phyloP scores from a whole-genome alignment of 1,140 invertebrate genomes.

The Chelonus insularis region DNA sequence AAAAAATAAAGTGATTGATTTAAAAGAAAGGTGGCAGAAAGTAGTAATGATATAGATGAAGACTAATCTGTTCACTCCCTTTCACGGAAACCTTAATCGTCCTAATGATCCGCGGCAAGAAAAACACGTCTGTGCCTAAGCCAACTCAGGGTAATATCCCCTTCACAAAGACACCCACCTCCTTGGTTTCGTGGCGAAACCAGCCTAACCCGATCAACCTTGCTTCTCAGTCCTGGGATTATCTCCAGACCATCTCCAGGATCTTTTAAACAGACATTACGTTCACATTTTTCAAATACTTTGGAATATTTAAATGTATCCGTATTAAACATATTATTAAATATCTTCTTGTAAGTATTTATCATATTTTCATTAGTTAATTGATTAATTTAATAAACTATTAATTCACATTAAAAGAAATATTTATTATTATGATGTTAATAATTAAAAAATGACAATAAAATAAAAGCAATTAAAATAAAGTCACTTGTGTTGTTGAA shows the following conservation, averaged over 20 bases:
- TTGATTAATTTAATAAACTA: too few species aligned
- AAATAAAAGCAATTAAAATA: too few species aligned
- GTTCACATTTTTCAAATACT: background rate
- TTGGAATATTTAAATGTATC: background rate
- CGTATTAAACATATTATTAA: too few species aligned
- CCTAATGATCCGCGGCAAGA: constrained; percentile 60
- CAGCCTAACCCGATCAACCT: constrained; percentile 45
- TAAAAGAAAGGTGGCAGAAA: background rate
- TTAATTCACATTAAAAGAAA: background rate
- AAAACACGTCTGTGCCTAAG: constrained; percentile 56
- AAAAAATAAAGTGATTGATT: background rate
- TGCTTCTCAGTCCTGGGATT: constrained; percentile 30
- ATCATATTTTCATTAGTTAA: too few species aligned
- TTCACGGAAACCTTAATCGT: constrained; percentile 55
- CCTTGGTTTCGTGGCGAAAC: constrained; percentile 24
- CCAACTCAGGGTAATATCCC: constrained; percentile 50
- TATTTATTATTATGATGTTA: background rate
- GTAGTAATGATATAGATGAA: background rate
- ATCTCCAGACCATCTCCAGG: background rate
- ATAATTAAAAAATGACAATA: too few species aligned
- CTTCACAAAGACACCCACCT: constrained; percentile 41
- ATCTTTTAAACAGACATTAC: constrained; percentile 1
- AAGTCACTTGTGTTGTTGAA: background rate
- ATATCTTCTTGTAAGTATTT: too few species aligned
- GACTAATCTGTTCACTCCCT: constrained; percentile 55